These are phyloP conservation scores for Telmatochromis sp. DNA, from an alignment of 2,113 vertebrate species.

Conservation along the genomic window DNA sequence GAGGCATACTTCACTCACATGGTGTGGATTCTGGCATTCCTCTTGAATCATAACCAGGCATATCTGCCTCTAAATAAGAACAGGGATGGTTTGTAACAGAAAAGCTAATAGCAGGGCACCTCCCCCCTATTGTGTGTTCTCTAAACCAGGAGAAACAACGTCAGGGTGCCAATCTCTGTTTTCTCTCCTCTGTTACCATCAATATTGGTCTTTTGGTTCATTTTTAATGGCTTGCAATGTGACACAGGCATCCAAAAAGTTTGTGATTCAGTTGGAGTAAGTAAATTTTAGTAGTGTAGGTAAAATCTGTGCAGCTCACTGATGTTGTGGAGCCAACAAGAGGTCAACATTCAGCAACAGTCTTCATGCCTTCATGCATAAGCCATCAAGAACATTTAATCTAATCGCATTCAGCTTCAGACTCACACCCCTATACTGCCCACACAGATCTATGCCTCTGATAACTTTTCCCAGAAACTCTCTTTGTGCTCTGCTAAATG, in stretches of 20 bases:
- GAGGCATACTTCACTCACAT: conserved; percentile 25
- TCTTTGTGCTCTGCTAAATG: neutral
- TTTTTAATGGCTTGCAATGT: neutral
- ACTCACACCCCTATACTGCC: neutral
- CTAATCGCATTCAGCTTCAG: neutral
- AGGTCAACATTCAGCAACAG: neutral
- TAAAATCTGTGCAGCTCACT: neutral
- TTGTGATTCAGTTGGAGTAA: neutral
- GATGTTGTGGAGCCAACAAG: neutral
- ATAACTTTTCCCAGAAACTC: neutral
- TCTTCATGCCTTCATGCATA: neutral
- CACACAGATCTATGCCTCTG: neutral
- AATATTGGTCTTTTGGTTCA: neutral
- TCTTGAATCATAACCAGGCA: conserved; percentile 14
- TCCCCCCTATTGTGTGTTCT: neutral
- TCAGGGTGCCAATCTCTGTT: neutral
- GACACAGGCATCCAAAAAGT: neutral
- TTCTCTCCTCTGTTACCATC: neutral
- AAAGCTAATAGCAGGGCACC: neutral
- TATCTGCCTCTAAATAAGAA: conserved; percentile 4
- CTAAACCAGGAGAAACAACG: neutral
- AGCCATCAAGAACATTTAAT: neutral
- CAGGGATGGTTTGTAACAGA: neutral
- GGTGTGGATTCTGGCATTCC: conserved; percentile 3
- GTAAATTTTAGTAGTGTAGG: neutral